A percentile compares a stretch with the other conserved stretches of the same genome.
phyloP scores from a whole-genome alignment of 2,888 invertebrate species.

The Rutpela maculata region DNA sequence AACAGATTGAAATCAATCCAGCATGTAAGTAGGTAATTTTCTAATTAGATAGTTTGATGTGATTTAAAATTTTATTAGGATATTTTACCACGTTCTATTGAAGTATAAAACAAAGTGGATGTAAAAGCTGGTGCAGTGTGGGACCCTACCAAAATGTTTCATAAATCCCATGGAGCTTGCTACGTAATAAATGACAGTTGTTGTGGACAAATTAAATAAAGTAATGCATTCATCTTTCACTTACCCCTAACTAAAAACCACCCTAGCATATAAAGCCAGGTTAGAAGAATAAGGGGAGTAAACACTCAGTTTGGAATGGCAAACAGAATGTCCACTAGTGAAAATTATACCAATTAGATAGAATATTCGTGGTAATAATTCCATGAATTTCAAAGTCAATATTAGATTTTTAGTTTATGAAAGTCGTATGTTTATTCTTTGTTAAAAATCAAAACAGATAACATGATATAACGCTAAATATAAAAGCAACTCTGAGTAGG shows the following conservation, averaged over 20 bases:
- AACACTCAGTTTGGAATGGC: neutral
- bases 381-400: too few relatives aligned
- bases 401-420: too few relatives aligned
- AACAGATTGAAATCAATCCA: constrained; percentile 1
- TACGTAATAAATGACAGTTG: constrained; percentile 24
- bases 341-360: neutral
- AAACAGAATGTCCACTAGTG: neutral
- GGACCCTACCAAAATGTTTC: constrained; percentile 11
- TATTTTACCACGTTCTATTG: constrained; percentile 21
- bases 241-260: constrained; percentile 44
- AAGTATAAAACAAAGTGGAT: constrained; percentile 22
- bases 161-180: neutral
- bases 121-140: constrained; percentile 19
- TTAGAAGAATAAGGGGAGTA: constrained; percentile 40
- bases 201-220: constrained; percentile 36
- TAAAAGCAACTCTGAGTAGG: neutral
- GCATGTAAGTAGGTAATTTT: constrained; percentile 22
- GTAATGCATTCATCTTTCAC: constrained; percentile 40
- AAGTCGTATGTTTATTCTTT: neutral
- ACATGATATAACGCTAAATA: neutral
- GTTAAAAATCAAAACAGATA: neutral
- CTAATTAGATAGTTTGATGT: constrained; percentile 34
- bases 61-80: constrained; percentile 12
- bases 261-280: constrained; percentile 44
- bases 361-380: too few relatives aligned